Conservation (phyloP, 1,140 invertebrate species). For the Ceratina japonica region DNA sequence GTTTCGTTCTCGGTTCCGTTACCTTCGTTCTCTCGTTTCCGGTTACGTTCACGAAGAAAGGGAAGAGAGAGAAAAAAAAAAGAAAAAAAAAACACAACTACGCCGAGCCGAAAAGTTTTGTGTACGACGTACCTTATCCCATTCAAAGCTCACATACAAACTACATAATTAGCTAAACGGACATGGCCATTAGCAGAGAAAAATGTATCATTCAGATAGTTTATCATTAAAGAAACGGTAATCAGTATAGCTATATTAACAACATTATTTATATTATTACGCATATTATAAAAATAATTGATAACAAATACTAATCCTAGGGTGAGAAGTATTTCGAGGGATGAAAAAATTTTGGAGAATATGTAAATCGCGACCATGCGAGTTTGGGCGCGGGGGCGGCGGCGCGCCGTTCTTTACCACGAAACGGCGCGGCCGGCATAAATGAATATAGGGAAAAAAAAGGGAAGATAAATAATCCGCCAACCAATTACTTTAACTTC, state of each 20-base stretch:
- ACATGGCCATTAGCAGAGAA: slow-evolving; percentile 75
- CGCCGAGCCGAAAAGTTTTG: slow-evolving; percentile 68
- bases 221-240: slow-evolving; percentile 77
- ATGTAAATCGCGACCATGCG: slow-evolving; percentile 50
- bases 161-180: slow-evolving; percentile 72
- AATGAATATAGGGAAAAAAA: slow-evolving; percentile 48
- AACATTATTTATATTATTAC: slow-evolving; percentile 79
- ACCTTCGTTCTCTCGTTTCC: slow-evolving; percentile 26
- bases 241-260: slow-evolving; percentile 79
- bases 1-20: slow-evolving; percentile 40
- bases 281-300: slow-evolving; percentile 77
- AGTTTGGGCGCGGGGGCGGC: slow-evolving; percentile 60
- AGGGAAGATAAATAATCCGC: slow-evolving; percentile 72
- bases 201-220: slow-evolving; percentile 77
- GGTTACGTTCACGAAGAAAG: slow-evolving; percentile 29
- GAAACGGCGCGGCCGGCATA: slow-evolving; percentile 58
- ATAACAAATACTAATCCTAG: slow-evolving; percentile 75
- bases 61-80: neutral
- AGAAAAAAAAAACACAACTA: slow-evolving; percentile 21
- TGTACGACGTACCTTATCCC: slow-evolving; percentile 75
- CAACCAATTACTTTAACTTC: slow-evolving; percentile 80
- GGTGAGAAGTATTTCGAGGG: slow-evolving; percentile 71
- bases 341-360: neutral
- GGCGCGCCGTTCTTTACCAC: slow-evolving; percentile 54
- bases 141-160: slow-evolving; percentile 74